Percentiles rank a stretch among this genome's conserved stretches.
These are phyloP conservation scores for Papilio gigon DNA, from an alignment of 2,888 invertebrate genomes.

Conservation along the genomic window DNA sequence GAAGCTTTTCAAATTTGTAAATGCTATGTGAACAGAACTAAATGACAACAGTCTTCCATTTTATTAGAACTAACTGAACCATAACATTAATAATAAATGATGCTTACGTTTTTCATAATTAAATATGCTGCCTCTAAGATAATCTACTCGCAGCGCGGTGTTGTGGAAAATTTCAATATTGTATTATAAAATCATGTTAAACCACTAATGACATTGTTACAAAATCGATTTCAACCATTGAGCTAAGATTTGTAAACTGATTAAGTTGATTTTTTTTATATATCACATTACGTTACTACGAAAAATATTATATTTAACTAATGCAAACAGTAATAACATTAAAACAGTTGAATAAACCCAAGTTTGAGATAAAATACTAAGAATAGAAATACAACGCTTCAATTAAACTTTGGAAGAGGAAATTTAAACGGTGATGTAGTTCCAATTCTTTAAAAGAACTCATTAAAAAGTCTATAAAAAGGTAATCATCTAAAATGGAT, in stretches of 20 bases:
- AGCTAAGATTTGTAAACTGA: too few species aligned
- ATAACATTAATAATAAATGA: neutral
- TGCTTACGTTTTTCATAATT: neutral
- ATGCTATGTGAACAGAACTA: neutral
- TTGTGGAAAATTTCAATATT: slow-evolving; percentile 11
- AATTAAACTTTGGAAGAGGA: neutral
- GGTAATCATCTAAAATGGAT: neutral
- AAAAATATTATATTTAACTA: too few species aligned
- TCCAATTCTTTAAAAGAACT: slow-evolving; percentile 9
- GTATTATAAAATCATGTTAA: neutral
- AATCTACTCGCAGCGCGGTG: neutral
- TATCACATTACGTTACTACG: too few species aligned
- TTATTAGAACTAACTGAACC: too few species aligned
- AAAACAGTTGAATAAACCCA: neutral
- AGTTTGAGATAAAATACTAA: too few species aligned
- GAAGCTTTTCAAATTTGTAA: neutral
- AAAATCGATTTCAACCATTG: neutral
- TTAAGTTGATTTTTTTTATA: too few species aligned
- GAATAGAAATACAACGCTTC: neutral
- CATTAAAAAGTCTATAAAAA: slow-evolving; percentile 32
- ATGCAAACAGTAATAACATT: too few species aligned
- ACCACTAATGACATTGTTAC: neutral
- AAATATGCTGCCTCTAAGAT: slow-evolving; percentile 15
- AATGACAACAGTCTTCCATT: too few species aligned
- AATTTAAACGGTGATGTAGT: neutral